These are phyloP conservation scores for Scaptomyza flava DNA, from an alignment of 2,888 invertebrate species.

Conservation along the genomic window DNA sequence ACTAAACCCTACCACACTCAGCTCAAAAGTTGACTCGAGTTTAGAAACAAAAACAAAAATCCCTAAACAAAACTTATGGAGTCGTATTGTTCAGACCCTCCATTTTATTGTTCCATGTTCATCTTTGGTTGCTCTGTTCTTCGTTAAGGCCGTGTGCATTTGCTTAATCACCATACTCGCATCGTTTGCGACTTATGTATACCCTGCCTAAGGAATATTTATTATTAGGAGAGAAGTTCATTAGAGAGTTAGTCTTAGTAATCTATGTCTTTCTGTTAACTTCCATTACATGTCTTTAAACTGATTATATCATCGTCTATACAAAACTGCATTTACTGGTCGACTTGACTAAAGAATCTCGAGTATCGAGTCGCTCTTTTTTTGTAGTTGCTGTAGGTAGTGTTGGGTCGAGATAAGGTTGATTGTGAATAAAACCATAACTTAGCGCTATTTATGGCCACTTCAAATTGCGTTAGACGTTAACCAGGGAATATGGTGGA, in stretches of 20 bases:
- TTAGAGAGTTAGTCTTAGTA: too few species aligned
- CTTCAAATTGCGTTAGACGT: constrained; percentile 34
- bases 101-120: too few species aligned
- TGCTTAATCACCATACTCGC: neutral
- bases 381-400: neutral
- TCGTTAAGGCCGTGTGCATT: constrained; percentile 41
- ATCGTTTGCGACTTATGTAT: neutral
- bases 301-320: too few species aligned
- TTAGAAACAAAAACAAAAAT: neutral
- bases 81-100: neutral
- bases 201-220: constrained; percentile 14
- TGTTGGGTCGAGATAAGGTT: constrained; percentile 17
- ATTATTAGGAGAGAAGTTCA: neutral
- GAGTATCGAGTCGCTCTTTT: neutral
- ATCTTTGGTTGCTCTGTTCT: neutral
- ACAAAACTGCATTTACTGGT: neutral
- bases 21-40: neutral
- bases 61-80: neutral
- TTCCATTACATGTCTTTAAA: too few species aligned
- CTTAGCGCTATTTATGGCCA: constrained; percentile 37
- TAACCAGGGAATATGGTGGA: constrained; percentile 3
- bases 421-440: constrained; percentile 19
- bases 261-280: too few species aligned
- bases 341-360: constrained; percentile 5
- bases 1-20: neutral